These are phyloP conservation scores for Clarias laeviceps DNA, from an alignment of 2,797 vertebrate genomes.

Conservation along the genomic window DNA sequence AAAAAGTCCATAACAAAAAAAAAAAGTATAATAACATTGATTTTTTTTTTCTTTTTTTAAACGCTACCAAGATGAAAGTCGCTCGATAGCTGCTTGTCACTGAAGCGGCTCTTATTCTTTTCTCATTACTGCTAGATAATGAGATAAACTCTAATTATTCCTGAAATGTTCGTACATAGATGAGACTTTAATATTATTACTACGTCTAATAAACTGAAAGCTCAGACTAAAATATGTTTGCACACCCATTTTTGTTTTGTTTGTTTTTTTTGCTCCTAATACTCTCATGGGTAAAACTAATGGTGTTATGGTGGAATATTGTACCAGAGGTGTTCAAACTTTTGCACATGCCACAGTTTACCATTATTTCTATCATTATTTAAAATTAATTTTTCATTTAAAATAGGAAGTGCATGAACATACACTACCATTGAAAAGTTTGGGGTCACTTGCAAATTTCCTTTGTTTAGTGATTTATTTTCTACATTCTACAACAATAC, in stretches of 20 bases:
- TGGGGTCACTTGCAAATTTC: no score
- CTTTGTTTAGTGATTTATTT: no score
- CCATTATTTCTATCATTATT: not conserved
- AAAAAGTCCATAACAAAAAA: not conserved
- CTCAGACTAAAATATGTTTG: not conserved
- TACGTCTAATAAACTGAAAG: not conserved
- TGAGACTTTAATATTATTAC: not conserved
- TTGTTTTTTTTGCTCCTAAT: not conserved
- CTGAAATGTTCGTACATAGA: not conserved
- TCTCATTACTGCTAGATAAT: not conserved
- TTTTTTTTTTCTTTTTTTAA: not conserved
- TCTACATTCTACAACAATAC: no score
- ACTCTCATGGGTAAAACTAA: not conserved
- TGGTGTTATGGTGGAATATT: not conserved
- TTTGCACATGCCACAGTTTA: not conserved
- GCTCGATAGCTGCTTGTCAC: not conserved
- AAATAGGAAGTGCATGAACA: not conserved
- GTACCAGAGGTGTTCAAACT: not conserved
- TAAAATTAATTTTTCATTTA: not conserved
- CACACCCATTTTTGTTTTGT: not conserved
- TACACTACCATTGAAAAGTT: no score
- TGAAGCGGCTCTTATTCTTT: not conserved
- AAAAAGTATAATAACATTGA: not conserved
- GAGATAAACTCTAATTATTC: not conserved
- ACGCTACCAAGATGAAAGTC: not conserved